Base-by-base conservation (phyloP, 2,888 invertebrate genomes). In the Labia minor region DNA sequence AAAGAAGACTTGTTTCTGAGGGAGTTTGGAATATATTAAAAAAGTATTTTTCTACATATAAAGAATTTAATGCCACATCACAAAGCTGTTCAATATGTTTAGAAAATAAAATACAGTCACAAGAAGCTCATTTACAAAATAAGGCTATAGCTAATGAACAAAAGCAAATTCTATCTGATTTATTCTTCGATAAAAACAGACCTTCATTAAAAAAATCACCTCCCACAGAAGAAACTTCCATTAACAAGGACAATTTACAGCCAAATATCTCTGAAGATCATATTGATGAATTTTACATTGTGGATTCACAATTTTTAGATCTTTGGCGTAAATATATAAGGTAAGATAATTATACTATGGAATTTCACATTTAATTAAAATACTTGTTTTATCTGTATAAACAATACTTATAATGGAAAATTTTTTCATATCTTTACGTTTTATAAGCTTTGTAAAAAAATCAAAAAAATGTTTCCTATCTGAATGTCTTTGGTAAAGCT, bases 1-100 rank as follows among this genome's bases (percentile, higher is more conserved):
- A 73, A 65, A 76, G 82, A 64, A 79, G 79, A 71, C 73, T 82
- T 21, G 79, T 84, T 8, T 79, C 82, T 0, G 72, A 73, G 4
- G 75, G 76, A 69, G 81, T 79, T 1, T 85, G 84, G 84, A 69
- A 72, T 21, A 79, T 81, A 68, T 73, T 85, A 19, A 75, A 76
- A 69, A 77, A 77, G 66, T 83, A 80, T 72, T 80, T 80, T 71
- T 78, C 78, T 10, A 72, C 73, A 61, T 74, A 77, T n/a, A 76
- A 75, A 66, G 75, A 77, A 68, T 80, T 80, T 69, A 65, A 73
- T 0, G 65, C 72, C 6, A 72, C 72, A 19, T 71, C 76, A 0
- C 68, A 72, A 19, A 72, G 77, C 8, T 81, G 81, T 64, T 64
- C 63, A 11, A 63, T 68, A 14, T 75, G 75, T 67, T 68, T 72